Percentiles rank a stretch among this genome's conserved stretches.
Conservation (phyloP, 2,797 vertebrate species). For the Lophius americanus region DNA sequence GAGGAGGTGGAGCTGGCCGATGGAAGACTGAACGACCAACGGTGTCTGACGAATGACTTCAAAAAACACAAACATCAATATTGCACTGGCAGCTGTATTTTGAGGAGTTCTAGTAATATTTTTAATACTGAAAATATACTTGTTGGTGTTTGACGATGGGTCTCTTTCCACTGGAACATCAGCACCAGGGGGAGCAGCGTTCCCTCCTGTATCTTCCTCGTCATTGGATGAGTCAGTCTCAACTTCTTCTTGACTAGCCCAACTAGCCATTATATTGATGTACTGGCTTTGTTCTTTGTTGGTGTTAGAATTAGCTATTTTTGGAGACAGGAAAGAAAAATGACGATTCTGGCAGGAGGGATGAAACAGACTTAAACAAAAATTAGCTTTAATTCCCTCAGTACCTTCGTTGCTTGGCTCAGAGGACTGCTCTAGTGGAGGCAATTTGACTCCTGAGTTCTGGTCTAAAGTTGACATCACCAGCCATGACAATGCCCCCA, state of each 20-base stretch:
- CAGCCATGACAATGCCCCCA: conserved; percentile 51
- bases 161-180: conserved; percentile 12
- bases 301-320: neutral
- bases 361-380: neutral
- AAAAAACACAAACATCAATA: neutral
- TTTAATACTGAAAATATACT: conserved; percentile 16
- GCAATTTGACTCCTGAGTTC: conserved; percentile 18
- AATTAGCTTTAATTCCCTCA: neutral
- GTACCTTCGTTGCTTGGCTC: conserved; percentile 36
- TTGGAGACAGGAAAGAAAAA: conserved; percentile 1
- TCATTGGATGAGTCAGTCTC: conserved; percentile 73
- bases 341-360: neutral
- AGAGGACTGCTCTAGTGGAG: conserved; percentile 14
- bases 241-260: conserved; percentile 59
- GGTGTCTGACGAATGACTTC: neutral
- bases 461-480: conserved; percentile 47
- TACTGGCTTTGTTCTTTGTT: conserved; percentile 20
- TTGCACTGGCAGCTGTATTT: neutral
- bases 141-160: neutral
- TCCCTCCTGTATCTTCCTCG: conserved; percentile 49
- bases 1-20: conserved; percentile 43
- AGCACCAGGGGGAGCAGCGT: neutral
- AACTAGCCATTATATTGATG: conserved; percentile 40
- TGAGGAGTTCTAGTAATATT: neutral
- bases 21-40: conserved; percentile 18